These are phyloP conservation scores for Siniperca obscura DNA, from an alignment of 2,797 vertebrate species.

Conservation along the genomic window DNA sequence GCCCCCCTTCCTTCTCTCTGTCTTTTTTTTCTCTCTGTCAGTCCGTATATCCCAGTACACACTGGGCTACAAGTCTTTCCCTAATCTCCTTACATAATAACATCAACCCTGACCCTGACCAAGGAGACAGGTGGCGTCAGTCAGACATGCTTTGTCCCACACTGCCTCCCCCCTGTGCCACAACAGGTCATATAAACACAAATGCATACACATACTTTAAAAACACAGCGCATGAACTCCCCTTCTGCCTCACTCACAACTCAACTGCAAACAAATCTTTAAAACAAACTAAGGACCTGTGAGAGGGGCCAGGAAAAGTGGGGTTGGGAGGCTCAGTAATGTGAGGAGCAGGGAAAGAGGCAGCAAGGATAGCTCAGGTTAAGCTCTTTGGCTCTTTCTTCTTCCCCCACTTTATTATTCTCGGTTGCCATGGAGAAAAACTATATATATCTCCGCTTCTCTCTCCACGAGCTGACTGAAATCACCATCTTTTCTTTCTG, in stretches of 20 bases:
- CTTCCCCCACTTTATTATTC: slow-evolving; percentile 69
- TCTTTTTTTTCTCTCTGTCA: not conserved
- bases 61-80: slow-evolving; percentile 31
- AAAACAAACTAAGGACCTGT: not conserved
- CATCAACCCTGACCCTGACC: slow-evolving; percentile 56
- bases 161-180: not conserved
- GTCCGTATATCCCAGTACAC: slow-evolving; percentile 4
- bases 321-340: slow-evolving; percentile 43
- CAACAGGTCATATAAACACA: slow-evolving; percentile 25
- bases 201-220: slow-evolving; percentile 14
- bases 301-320: slow-evolving; percentile 22
- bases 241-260: slow-evolving; percentile 22
- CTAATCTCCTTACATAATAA: slow-evolving; percentile 73
- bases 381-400: slow-evolving; percentile 60
- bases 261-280: slow-evolving; percentile 26
- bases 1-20: not conserved
- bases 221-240: slow-evolving; percentile 21
- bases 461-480: slow-evolving; percentile 47
- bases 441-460: slow-evolving; percentile 62
- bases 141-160: slow-evolving; percentile 34
- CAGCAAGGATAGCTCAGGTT: slow-evolving; percentile 47
- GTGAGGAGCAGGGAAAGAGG: slow-evolving; percentile 40
- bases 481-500: slow-evolving; percentile 35
- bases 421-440: slow-evolving; percentile 72
- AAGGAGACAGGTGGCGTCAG: slow-evolving; percentile 58